A percentile compares a stretch with the other conserved stretches of the same genome.
Evolutionary conservation across 2,888 invertebrate species (phyloP).

Genomic region (Aphelenchoides bicaudatus): DNA sequence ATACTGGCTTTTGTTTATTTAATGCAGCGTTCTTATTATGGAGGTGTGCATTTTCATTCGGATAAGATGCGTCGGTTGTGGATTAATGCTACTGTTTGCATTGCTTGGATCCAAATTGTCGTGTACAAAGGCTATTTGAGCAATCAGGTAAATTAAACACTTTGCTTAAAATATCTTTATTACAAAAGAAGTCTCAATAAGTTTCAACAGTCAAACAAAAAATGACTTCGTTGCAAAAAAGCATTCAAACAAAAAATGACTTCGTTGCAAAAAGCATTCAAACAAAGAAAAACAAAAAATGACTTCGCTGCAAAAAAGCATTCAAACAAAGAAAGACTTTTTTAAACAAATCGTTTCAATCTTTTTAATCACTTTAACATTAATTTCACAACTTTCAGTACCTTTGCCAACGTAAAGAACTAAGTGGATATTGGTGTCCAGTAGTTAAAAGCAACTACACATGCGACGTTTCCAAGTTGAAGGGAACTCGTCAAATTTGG

Average conservation of each 20-base stretch:
- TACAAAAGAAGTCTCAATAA: background rate
- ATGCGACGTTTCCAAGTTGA: constrained; percentile 48
- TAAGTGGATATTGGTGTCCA: constrained; percentile 59
- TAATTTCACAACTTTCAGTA: constrained; percentile 37
- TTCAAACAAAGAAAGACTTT: background rate
- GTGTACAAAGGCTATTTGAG: constrained; percentile 56
- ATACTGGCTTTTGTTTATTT: constrained; percentile 49
- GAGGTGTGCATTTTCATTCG: constrained; percentile 50
- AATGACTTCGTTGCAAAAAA: background rate
- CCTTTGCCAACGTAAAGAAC: constrained; percentile 55
- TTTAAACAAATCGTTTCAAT: background rate
- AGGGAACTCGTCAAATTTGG: constrained; percentile 57
- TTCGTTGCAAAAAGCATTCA: background rate
- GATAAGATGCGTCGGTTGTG: constrained; percentile 50
- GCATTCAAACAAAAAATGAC: background rate
- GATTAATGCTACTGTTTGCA: constrained; percentile 50
- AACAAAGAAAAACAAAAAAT: no score
- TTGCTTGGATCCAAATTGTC: constrained; percentile 58
- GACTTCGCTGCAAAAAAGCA: no score
- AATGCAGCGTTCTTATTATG: constrained; percentile 55
- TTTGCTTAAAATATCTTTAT: background rate
- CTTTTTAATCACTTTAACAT: background rate
- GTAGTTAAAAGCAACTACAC: constrained; percentile 49
- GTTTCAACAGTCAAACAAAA: background rate
- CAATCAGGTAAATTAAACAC: constrained; percentile 40